phyloP scores from a whole-genome alignment of 2,113 vertebrate species.

The Gallinago paraguaiae region DNA sequence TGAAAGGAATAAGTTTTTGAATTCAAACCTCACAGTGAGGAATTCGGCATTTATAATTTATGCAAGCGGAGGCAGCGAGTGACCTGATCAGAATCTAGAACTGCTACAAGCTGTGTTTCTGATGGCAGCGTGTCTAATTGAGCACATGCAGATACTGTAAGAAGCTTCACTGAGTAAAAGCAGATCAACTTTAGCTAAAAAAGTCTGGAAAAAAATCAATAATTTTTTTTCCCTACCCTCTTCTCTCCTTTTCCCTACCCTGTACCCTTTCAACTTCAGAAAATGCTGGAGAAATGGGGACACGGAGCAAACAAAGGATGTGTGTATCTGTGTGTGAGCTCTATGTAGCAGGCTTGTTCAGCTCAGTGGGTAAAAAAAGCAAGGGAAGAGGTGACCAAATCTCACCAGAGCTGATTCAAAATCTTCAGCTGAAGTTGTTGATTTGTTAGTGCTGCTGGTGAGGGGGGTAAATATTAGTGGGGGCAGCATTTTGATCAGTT shows the following conservation, averaged over 20 bases:
- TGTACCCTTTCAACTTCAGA: background rate
- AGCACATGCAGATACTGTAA: fast-evolving
- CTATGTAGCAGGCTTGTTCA: background rate
- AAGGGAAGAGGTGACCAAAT: background rate
- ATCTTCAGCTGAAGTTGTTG: background rate
- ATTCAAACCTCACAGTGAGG: background rate
- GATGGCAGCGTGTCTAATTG: background rate
- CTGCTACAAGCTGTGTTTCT: background rate
- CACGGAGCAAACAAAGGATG: background rate
- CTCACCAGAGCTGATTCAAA: background rate
- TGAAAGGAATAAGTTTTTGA: background rate
- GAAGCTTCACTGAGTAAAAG: background rate
- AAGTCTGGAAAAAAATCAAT: background rate
- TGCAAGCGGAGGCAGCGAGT: background rate
- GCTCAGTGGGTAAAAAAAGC: background rate
- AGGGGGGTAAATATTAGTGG: background rate
- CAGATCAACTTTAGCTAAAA: background rate
- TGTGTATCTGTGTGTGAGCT: background rate
- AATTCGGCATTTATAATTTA: background rate
- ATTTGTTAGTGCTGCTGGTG: background rate
- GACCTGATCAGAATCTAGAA: constrained; percentile 38
- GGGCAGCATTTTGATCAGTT: background rate
- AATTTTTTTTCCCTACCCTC: background rate
- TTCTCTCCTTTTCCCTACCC: background rate
- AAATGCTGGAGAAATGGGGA: background rate